Base-by-base conservation (phyloP, 2,888 invertebrate species). In the Tanaodytes sp. region DNA sequence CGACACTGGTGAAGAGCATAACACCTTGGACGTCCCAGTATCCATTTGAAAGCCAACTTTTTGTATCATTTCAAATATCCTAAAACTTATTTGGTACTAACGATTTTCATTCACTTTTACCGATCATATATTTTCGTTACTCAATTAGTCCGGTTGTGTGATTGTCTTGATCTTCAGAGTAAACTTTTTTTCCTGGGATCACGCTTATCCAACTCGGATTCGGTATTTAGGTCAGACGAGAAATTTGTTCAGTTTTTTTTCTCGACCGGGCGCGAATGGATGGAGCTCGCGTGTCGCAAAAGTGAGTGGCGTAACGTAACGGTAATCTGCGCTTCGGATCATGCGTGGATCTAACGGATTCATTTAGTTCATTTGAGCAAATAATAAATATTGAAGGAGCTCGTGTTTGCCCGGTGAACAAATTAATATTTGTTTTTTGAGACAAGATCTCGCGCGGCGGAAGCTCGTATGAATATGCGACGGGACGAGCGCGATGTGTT, bases 341-440 rank as follows among this genome's bases (percentile, higher is more conserved):
- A 55, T 37, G n/a, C n/a, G n/a, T n/a, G n/a, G n/a, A 51, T 30
- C 49, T 33, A 18, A 27, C 15, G 15, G 20, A 55, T 55, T 65
- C 46, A 49, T 58, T 61, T 42, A 62, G 40, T 62, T 65, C 36
- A 36, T 57, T 58, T 23, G 31, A 52, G 62, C 54, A 65, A 70
- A 70, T 61, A 65, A 62, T 62, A 57, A 65, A 70, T 65, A 62
- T 58, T 61, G 61, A 48, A 70, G 36, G 39, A 54, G 19, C 19
- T 37, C 16, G 39, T 64, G 59, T 70, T 70, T 70, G 20, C 40
- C 55, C 15, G 48, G 23, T 37, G 49, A 64, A 70, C 61, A 62
- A 65, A 70, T 70, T 61, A 61, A 70, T 65, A 61, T 70, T 70
- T 70, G 70, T 61, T 70, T 61, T n/a, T 70, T 39, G 61, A 61